A percentile compares a stretch with the other conserved stretches of the same genome.
Conservation (phyloP, 92 coral and sea anemone species). For the Porites divaricata region DNA sequence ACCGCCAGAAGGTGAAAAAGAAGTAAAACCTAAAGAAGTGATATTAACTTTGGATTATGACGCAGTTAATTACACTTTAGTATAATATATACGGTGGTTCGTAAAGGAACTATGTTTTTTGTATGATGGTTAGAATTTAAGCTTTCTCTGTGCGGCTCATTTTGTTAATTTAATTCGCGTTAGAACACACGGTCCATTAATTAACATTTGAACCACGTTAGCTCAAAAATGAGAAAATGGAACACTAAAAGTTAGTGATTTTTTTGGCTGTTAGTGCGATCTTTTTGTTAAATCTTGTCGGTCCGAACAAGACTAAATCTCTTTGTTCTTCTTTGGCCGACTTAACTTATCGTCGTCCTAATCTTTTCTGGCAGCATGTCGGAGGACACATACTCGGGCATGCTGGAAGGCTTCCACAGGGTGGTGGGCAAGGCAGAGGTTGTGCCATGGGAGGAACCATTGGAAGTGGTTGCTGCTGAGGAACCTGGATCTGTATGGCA, state of each 20-base stretch:
- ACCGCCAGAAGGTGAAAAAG: conserved; percentile 8
- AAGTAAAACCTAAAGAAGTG: conserved; percentile 4
- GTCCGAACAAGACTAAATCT: not conserved
- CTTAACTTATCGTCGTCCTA: conserved; percentile 35
- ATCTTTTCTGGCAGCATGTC: conserved; percentile 62
- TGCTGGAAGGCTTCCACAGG: conserved; percentile 22
- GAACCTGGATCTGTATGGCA: conserved; percentile 58
- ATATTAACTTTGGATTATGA: not conserved
- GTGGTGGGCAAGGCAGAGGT: conserved; percentile 54
- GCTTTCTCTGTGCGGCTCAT: conserved; percentile 3
- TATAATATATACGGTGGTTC: not conserved
- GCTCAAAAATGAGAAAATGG: conserved; percentile 1
- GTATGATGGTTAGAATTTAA: not conserved
- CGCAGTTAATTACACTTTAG: not conserved
- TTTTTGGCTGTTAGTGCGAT: not conserved
- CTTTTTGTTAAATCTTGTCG: not conserved
- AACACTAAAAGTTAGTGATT: conserved; percentile 5
- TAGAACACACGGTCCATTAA: conserved; percentile 26
- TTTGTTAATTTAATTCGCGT: conserved; percentile 5
- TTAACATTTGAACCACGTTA: not conserved
- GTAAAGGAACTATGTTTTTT: conserved; percentile 6
- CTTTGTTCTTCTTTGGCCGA: conserved; percentile 2
- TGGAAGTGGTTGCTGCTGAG: conserved; percentile 44
- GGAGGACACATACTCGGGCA: conserved; percentile 73
- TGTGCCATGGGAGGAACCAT: conserved; percentile 38